Evolutionary conservation across 2,888 invertebrate genomes (phyloP), one percentile per base, ranked within the genome.

Genomic region (Ommatoiulus sabulosus): DNA sequence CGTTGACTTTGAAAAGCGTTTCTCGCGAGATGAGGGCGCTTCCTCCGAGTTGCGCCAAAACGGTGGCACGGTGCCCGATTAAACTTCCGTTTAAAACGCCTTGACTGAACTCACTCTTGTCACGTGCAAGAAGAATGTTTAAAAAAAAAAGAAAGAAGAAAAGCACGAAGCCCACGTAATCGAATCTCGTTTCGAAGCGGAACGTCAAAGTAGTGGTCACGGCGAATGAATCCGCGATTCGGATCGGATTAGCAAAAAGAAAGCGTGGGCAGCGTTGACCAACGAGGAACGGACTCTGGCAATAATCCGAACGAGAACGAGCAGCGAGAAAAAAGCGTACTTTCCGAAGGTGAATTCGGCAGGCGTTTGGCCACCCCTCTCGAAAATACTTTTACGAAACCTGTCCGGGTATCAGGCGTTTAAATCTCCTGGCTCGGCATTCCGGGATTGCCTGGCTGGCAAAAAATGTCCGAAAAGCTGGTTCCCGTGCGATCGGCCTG

Each of bases 291-390:
- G 48, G 48, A 8, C 12, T 48, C 12, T 48, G 48, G 48, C 48
- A 48, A 12, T 6, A 48, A 48, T 48, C 48, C 48, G 48, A 48
- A 48, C 12, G 48, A 48, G 48, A 48, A 48, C 48, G 12, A 35
- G 35, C 35, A 35, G 35, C 48, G 12, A 8, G 12, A 48, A 48
- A 48, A 48, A n/a, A 72, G n/a, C 72, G 72, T 24, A 20, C 72
- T 24, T 24, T 72, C 72, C n/a, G 24, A 72, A 20, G 72, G 72
- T 72, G 72, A 72, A 72, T 24, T 72, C 72, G 72, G 72, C 72
- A 1, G 7, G 24, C 20, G 24, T 72, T 72, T 24, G 72, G 72
- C 72, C 48, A 48, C 48, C 48, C 48, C 48, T 48, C 48, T 10
- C 5, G 63, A 4, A 7, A 10, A 24, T 57, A 57, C 72, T 20